Base-by-base conservation (phyloP, 2,113 vertebrate species). In the Cyphomyrus plagiostoma region DNA sequence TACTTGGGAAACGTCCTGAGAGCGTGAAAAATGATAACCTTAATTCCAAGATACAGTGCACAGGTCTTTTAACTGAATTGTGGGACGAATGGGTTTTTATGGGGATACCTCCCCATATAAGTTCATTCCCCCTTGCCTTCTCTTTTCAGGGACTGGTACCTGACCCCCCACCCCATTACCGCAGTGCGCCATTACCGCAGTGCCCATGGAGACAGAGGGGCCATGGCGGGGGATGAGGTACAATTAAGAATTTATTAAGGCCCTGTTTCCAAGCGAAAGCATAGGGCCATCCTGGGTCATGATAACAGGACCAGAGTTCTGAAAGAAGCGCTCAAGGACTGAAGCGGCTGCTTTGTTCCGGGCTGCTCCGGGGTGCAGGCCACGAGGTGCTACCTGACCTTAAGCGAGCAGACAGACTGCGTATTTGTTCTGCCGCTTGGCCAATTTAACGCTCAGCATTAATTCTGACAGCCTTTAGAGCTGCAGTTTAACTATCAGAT, bases 381-480 rank as follows among this genome's bases (percentile, higher is more conserved):
- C 26, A 77, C 89, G 86, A 89, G 80, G 88, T 52, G 80, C 70
- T 19, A 23, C 3, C 53, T 91, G 90, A 91, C 90, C 92, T 91
- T 91, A 46, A 90, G 87, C 52, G 11, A 88, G 80, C 26, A 52
- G 70, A 66, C 86, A 50, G 53, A 15, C 66, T 21, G 66, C 21
- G 87, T 82, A 91, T 90, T 56, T 90, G 89, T 92, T 91, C 66
- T 35, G 89, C 91, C 85, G 89, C 85, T 53, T 86, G 84, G 56
- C 77, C 52, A 26, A 82, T 90, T 89, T 39, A 85, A 66, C n/a
- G 50, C 45, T 19, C 19, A 13, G 66, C 53, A 56, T 83, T 88
- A 35, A 74, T 90, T 53, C 42, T 23, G 50, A 39, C 91, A 91
- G 87, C 91, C 92, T 91, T 91, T 91, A 90, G 66, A 86, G 45